phyloP scores from a whole-genome alignment of 2,113 vertebrate species.

The Crotalus viridis region DNA sequence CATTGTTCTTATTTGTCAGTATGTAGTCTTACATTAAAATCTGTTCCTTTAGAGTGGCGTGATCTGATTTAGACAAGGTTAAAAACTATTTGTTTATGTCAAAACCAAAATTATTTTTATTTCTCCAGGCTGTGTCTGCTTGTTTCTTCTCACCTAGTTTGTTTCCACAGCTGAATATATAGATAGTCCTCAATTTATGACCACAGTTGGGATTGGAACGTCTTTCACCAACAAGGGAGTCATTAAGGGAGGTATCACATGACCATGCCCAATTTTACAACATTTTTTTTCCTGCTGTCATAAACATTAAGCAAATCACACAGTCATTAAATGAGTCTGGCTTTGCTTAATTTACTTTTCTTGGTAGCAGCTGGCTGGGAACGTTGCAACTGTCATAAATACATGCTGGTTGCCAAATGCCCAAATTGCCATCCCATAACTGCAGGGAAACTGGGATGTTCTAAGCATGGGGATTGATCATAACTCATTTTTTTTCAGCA shows the following conservation, averaged over 20 bases:
- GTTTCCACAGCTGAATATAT: not conserved
- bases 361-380: not conserved
- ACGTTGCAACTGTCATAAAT: not conserved
- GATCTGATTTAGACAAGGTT: not conserved
- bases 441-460: not conserved
- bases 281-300: too few relatives aligned
- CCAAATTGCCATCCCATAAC: not conserved
- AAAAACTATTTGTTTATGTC: not conserved
- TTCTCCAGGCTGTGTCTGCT: not conserved
- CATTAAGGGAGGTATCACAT: not conserved
- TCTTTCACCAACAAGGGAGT: not conserved
- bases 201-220: not conserved
- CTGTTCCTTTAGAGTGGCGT: not conserved
- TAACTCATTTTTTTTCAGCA: not conserved
- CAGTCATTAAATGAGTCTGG: not conserved
- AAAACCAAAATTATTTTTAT: not conserved
- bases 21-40: not conserved
- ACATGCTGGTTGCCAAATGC: not conserved
- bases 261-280: not conserved
- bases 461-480: not conserved
- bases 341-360: not conserved
- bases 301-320: too few relatives aligned
- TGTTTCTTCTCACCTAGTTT: not conserved
- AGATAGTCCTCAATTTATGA: not conserved
- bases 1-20: not conserved